phyloP scores from a whole-genome alignment of 1,140 invertebrate genomes.

The Papilio dardanus region DNA sequence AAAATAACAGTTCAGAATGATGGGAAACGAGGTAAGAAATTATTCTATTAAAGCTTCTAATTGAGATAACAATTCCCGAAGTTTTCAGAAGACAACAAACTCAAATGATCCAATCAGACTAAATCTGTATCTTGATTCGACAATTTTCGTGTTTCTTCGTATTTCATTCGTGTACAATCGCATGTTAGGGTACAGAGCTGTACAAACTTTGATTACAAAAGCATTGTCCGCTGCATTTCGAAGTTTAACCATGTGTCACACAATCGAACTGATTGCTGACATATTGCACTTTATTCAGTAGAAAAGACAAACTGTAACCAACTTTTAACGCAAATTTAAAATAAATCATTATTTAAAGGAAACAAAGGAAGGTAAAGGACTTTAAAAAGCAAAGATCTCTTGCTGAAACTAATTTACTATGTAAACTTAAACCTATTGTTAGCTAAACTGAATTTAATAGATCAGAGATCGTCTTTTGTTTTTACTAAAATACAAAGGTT shows the following conservation, averaged over 20 bases:
- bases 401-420: neutral
- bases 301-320: neutral
- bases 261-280: neutral
- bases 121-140: too few relatives aligned
- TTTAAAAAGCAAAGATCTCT: neutral
- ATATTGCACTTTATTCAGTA: neutral
- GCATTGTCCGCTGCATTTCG: neutral
- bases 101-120: too few relatives aligned
- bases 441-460: neutral
- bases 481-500: neutral
- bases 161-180: neutral
- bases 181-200: neutral
- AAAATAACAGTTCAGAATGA: slow-evolving; percentile 47
- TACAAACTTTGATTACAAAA: neutral
- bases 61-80: neutral
- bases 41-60: neutral
- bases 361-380: neutral
- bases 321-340: neutral
- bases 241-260: neutral
- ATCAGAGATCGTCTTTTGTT: neutral
- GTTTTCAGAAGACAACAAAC: too few relatives aligned
- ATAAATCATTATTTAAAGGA: neutral
- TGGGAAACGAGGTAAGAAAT: slow-evolving; percentile 49
- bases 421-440: neutral
- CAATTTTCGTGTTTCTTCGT: neutral